phyloP scores from a whole-genome alignment of 2,113 vertebrate species.

The Nettapus auritus region DNA sequence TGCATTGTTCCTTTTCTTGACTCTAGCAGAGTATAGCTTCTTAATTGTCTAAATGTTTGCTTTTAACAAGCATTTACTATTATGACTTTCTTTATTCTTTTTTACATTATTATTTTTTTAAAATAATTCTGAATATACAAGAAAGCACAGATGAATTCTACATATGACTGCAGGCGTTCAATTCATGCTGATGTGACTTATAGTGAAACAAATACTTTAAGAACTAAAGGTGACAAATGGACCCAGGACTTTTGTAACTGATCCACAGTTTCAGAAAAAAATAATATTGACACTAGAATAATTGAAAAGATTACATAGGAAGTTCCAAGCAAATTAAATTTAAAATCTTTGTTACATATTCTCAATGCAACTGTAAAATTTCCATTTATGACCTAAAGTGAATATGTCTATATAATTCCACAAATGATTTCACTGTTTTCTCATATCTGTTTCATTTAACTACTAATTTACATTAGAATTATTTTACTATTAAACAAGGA shows the following conservation, averaged over 20 bases:
- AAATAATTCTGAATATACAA: neutral
- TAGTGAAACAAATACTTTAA: neutral
- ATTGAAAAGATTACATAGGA: neutral
- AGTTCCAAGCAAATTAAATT: neutral
- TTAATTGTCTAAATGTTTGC: neutral
- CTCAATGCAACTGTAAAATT: neutral
- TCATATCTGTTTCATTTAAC: neutral
- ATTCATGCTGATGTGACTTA: neutral
- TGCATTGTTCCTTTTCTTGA: neutral
- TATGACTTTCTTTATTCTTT: neutral
- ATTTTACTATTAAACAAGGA: neutral
- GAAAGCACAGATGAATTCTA: neutral
- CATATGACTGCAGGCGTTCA: rapidly evolving
- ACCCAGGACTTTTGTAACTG: neutral
- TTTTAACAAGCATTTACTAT: neutral
- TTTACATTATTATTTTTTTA: neutral
- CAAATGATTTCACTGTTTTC: neutral
- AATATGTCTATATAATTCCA: neutral
- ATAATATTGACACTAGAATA: neutral
- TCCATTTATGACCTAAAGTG: neutral
- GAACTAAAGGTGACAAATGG: neutral
- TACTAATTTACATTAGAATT: neutral
- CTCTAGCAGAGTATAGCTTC: neutral
- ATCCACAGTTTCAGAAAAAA: neutral
- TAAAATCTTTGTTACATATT: neutral